Evolutionary conservation across 1,140 invertebrate species (phyloP), one percentile per base, ranked within the genome.

Genomic region (Pomacea maculata): DNA sequence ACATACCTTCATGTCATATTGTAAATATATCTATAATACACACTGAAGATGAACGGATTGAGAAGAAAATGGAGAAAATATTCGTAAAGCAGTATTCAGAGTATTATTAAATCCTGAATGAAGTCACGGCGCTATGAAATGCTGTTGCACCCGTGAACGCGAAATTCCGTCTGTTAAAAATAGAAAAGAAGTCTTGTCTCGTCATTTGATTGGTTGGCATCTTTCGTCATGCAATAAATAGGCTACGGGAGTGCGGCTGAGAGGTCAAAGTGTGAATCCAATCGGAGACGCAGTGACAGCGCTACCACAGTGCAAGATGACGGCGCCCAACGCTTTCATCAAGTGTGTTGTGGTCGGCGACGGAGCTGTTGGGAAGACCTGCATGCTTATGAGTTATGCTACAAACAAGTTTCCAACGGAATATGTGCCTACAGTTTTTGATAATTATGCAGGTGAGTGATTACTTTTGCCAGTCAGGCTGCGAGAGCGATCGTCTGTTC

Each of bases 331-430:
- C 70, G 77, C 77, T 19, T 85, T 86, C 70, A 87, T 87, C 68
- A 89, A 89, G 81, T 88, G 86, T 80, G 86, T 88, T 45, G 85
- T 89, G 25, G 86, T 87, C 21, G 88, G 86, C 17, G 87, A 88
- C 68, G 87, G 87, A 14, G 87, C 86, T 1, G 84, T 89, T 3
- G 88, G 88, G 8, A 88, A 88, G 75, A 88, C 87, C 7, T 88
- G 89, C 83, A 84, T 90, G 86, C 81, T 90, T 67, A 87, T 90
- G 83, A 87, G 85, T 67, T 90, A 90, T 79, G 88, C 89, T 14
- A 86, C 87, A 1, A 90, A 90, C 81, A 86, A 83, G 72, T 90
- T 89, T 73, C 87, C 87, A 8, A 85, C 86, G 67, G 87, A 87
- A 67, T 90, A 90, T 78, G 83, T 87, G 25, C 89, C 89, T 14